A percentile compares a stretch with the other conserved stretches of the same genome.
phyloP scores from a whole-genome alignment of 2,797 vertebrate genomes.

The Acridotheres tristis region DNA sequence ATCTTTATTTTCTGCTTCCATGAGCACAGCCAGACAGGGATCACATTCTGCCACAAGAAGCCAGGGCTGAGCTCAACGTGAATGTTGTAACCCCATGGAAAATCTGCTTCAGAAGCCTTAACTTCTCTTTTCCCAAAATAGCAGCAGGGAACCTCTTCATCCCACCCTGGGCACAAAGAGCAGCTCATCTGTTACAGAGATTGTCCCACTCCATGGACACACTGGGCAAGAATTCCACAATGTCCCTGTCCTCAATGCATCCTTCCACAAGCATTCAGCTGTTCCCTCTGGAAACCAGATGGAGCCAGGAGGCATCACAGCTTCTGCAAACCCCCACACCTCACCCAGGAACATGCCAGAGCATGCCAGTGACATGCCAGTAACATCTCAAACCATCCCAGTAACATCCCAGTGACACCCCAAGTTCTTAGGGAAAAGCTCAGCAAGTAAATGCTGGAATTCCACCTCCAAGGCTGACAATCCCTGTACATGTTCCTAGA shows the following conservation, averaged over 20 bases:
- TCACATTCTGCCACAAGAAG: background rate
- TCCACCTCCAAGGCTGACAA: background rate
- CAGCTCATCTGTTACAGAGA: background rate
- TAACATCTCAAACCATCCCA: background rate
- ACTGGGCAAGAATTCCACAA: background rate
- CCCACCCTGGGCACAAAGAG: background rate
- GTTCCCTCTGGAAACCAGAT: background rate
- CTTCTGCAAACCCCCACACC: background rate
- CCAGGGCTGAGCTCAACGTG: background rate
- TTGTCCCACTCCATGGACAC: background rate
- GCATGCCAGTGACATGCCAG: background rate
- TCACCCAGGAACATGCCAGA: background rate
- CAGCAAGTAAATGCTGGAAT: accelerated
- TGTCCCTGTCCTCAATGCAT: accelerated
- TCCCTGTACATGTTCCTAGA: background rate
- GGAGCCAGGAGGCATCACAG: background rate
- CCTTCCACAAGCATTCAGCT: background rate
- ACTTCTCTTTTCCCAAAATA: background rate
- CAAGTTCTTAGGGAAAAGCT: background rate
- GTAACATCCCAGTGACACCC: background rate
- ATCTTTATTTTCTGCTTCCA: background rate
- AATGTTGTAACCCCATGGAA: background rate
- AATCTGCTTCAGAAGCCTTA: background rate
- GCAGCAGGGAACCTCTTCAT: background rate
- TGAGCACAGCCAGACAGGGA: background rate